Evolutionary conservation across 2,888 invertebrate genomes (phyloP).

Genomic region (Trachelus stipa): DNA sequence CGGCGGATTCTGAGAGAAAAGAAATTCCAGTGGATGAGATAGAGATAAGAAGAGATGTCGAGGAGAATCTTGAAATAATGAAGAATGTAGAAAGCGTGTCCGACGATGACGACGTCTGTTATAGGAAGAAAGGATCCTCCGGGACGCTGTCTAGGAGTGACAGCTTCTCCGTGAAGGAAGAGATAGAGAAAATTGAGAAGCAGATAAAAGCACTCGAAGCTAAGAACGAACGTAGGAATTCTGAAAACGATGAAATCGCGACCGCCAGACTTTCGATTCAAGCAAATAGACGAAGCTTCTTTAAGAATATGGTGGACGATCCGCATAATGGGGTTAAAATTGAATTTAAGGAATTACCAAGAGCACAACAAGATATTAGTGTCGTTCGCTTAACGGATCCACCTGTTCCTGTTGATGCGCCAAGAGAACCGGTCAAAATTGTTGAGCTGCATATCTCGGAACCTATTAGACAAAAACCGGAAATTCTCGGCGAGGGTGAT

Average conservation of each 20-base stretch:
- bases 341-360: slow-evolving; percentile 53
- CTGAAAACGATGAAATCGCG: slow-evolving; percentile 22
- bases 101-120: slow-evolving; percentile 36
- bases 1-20: slow-evolving; percentile 5
- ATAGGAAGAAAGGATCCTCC: slow-evolving; percentile 38
- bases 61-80: slow-evolving; percentile 65
- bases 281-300: slow-evolving; percentile 53
- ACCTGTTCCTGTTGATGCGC: slow-evolving; percentile 37
- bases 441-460: slow-evolving; percentile 71
- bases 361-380: slow-evolving; percentile 53
- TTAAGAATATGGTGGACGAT: slow-evolving; percentile 47
- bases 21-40: slow-evolving; percentile 64
- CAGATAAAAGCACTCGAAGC: slow-evolving; percentile 57
- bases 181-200: slow-evolving; percentile 59
- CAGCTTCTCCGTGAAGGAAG: slow-evolving; percentile 59
- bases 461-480: slow-evolving; percentile 64
- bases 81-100: slow-evolving; percentile 62
- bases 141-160: slow-evolving; percentile 45
- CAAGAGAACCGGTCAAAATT: slow-evolving; percentile 52
- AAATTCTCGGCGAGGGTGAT: slow-evolving; percentile 38
- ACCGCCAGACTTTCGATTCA: slow-evolving; percentile 44
- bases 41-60: slow-evolving; percentile 66
- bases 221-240: slow-evolving; percentile 30
- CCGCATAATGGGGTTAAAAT: slow-evolving; percentile 43
- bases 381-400: slow-evolving; percentile 53